Base-by-base conservation (phyloP, 2,888 invertebrate genomes). In the Lottia gigantea region DNA sequence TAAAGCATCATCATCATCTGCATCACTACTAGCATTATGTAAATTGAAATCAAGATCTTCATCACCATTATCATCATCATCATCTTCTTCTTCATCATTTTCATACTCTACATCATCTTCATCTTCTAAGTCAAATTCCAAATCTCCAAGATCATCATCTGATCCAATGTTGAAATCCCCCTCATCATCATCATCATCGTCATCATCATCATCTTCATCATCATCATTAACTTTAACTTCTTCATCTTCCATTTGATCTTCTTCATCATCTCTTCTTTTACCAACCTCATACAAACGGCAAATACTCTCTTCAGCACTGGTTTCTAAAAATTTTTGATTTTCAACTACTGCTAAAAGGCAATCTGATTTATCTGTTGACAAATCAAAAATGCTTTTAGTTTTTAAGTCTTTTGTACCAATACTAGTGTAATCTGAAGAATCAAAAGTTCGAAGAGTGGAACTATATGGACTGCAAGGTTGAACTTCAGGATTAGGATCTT, bases 361-460 rank as follows among this genome's bases (percentile, higher is more conserved):
- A 82, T 97, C 97, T 84, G 92, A 92, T 64, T 92, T 92, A 81
- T 95, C 95, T 72, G 95, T 93, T 71, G 94, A 93, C 76, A 98
- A 89, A 83, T 95, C 94, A 87, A 94, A 94, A 70, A 98, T 95
- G 82, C 94, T 94, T 75, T 94, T 92, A 1, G 83, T 82, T 86
- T 96, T 96, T 23, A 96, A 95, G 90, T 98, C 97, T 77, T 95
- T 93, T 0, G 97, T 98, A 94, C 94, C 93, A 88, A 98, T 97
- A 83, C 94, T 95, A 31, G 94, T 94, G 88, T 98, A 99, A 89
- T 98, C 97, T 80, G 93, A 93, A 0, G 97, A 94, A 89, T 98
- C 98, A 61, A 98, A 91, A 0, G 97, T 97, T 87, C 97, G 95
- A 88, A 98, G 97, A 78, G 96, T 96, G 47, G 96, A 95, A 81